These are phyloP conservation scores for Aspidiotus destructor DNA, from an alignment of 2,888 invertebrate species.

Conservation along the genomic window DNA sequence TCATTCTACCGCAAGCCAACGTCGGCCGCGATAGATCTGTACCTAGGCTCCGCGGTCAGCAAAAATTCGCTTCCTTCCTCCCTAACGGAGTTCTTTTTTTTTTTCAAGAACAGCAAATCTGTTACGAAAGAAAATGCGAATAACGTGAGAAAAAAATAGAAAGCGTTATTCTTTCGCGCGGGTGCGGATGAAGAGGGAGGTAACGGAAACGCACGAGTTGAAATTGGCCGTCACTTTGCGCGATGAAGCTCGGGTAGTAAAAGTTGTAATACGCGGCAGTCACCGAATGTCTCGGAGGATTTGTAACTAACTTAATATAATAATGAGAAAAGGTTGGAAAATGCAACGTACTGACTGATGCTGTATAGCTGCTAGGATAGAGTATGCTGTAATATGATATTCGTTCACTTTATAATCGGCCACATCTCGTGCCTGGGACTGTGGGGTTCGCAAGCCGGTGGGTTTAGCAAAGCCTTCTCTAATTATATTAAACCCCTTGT, in stretches of 20 bases:
- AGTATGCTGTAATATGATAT: conserved; percentile 27
- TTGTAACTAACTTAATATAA: conserved; percentile 33
- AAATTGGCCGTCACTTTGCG: conserved; percentile 23
- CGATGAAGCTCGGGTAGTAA: conserved; percentile 20
- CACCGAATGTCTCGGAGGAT: conserved; percentile 28
- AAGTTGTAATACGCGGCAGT: conserved; percentile 26
- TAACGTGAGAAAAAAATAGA: too few relatives aligned
- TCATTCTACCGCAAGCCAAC: too few relatives aligned
- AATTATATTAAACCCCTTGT: conserved; percentile 33
- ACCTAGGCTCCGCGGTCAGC: too few relatives aligned
- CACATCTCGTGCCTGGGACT: conserved; percentile 25
- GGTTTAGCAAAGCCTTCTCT: conserved; percentile 26
- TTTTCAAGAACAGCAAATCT: too few relatives aligned
- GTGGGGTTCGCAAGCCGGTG: conserved; percentile 16
- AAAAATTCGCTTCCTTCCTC: too few relatives aligned
- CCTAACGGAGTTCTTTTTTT: too few relatives aligned
- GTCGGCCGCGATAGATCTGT: too few relatives aligned
- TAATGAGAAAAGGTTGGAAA: conserved; percentile 32
- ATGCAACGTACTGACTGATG: conserved; percentile 26
- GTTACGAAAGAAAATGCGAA: too few relatives aligned
- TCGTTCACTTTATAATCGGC: conserved; percentile 32
- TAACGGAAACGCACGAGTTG: not conserved
- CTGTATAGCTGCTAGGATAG: not conserved
- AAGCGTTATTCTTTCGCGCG: too few relatives aligned
- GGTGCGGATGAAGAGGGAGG: conserved; percentile 6